Base-by-base conservation (phyloP, 2,888 invertebrate genomes). In the Philopedon plagiatum region DNA sequence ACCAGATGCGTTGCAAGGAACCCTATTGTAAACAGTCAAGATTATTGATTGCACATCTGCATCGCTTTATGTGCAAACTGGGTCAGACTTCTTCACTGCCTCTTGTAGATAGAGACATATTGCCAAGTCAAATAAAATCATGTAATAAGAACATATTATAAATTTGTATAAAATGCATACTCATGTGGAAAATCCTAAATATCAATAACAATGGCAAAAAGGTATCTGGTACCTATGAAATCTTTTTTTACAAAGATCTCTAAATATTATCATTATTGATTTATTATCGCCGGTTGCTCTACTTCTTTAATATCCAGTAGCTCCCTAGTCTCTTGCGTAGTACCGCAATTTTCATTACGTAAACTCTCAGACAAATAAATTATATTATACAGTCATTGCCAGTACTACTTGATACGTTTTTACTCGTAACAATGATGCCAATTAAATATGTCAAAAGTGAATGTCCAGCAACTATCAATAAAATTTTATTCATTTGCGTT, bases 41-140 rank as follows among this genome's bases (percentile, higher is more conserved):
- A 69, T 54, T 70, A 70, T 70, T 70, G 73, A 70, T 73, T 70
- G 69, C 69, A 73, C 73, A 73, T 73, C 73, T 73, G 73, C 68
- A 73, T 60, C 44, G 18, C 37, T 61, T 18, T 54, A 51, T 62
- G 46, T 63, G 63, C 54, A 67, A 73, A 68, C 61, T 73, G 37
- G 73, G 73, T 73, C 73, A 73, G 60, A 65, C 69, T 69, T 64
- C 56, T 70, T 64, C 71, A 70, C 63, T 58, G 41, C 26, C 32
- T 51, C 18, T 49, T 56, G 34, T 66, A 61, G 60, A 56, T 68
- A 61, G 68, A 37, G 68, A 62, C 19, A 5, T 68, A 37, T 62
- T 41, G 67, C 23, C 29, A 21, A 21, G 13, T 11, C 13, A 5
- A 15, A 34, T 41, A 8, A n/a, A n/a, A n/a, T n/a, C n/a, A n/a